Percentiles rank a stretch among this genome's conserved stretches.
Evolutionary conservation across 2,113 vertebrate genomes (phyloP).

Genomic region (Calonectris borealis): DNA sequence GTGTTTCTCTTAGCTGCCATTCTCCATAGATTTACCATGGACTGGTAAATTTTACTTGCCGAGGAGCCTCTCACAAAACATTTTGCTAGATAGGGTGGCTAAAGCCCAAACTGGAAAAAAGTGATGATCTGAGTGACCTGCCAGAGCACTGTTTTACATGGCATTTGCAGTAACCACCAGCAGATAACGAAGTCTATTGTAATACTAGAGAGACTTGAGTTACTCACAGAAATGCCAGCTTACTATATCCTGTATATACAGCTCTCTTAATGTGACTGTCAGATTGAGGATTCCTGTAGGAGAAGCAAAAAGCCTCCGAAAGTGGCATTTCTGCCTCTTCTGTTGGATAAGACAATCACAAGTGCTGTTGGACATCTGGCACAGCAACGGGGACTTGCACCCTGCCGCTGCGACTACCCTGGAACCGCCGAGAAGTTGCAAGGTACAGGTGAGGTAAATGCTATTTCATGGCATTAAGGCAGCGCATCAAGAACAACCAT

Average conservation of each 20-base stretch:
- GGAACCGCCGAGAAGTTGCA: accelerated
- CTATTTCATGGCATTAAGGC: background rate
- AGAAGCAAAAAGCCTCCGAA: background rate
- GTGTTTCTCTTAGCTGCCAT: background rate
- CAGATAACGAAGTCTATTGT: background rate
- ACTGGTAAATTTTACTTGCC: background rate
- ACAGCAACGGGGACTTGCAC: background rate
- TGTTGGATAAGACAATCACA: accelerated
- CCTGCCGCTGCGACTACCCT: accelerated
- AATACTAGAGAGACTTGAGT: background rate
- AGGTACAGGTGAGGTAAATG: background rate
- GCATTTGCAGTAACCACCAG: background rate
- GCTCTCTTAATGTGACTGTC: background rate
- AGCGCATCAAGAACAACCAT: background rate
- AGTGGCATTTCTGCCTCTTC: background rate
- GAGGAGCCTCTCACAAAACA: background rate
- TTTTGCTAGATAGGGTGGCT: background rate
- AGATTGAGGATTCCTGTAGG: background rate
- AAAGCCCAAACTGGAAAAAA: background rate
- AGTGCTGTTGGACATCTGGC: background rate
- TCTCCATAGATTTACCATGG: background rate
- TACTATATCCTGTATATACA: background rate
- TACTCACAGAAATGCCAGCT: background rate
- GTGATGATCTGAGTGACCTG: background rate
- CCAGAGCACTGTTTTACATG: background rate